A percentile compares a stretch with the other conserved stretches of the same genome.
phyloP scores from a whole-genome alignment of 2,888 invertebrate species.

The Blastobasis adustella region DNA sequence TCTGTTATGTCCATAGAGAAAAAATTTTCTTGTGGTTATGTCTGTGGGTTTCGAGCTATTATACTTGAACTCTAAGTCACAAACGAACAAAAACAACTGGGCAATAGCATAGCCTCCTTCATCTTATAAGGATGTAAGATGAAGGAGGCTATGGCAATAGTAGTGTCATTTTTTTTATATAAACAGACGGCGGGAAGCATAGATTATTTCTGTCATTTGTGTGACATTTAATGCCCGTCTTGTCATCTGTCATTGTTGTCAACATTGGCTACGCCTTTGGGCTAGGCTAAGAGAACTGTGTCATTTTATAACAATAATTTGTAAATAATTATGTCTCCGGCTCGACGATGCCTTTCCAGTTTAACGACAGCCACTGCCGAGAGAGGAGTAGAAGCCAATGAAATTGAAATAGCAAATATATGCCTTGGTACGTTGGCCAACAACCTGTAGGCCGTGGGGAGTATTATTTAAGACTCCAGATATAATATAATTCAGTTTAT shows the following conservation, averaged over 20 bases:
- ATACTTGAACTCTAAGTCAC: too few relatives aligned
- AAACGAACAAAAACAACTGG: too few relatives aligned
- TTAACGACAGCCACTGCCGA: constrained; percentile 14
- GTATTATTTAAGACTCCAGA: not conserved
- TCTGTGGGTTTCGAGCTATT: too few relatives aligned
- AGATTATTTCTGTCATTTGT: not conserved
- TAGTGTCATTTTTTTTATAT: too few relatives aligned
- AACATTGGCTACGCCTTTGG: not conserved
- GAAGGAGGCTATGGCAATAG: too few relatives aligned
- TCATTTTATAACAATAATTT: not conserved
- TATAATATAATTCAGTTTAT: not conserved
- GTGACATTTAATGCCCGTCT: not conserved
- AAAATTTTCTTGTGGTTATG: too few relatives aligned
- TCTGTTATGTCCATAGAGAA: too few relatives aligned
- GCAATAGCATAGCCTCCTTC: too few relatives aligned
- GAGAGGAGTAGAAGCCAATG: constrained; percentile 19
- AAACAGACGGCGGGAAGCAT: too few relatives aligned
- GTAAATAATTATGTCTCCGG: constrained; percentile 3
- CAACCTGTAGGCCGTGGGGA: not conserved
- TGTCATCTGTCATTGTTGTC: not conserved
- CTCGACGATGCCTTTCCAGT: constrained; percentile 8
- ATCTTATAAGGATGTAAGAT: too few relatives aligned
- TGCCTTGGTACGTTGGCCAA: constrained; percentile 9
- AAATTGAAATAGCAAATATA: constrained; percentile 17
- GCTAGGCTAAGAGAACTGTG: not conserved